Conservation (phyloP, 1,140 invertebrate species). For the Oryctes rhinoceros region DNA sequence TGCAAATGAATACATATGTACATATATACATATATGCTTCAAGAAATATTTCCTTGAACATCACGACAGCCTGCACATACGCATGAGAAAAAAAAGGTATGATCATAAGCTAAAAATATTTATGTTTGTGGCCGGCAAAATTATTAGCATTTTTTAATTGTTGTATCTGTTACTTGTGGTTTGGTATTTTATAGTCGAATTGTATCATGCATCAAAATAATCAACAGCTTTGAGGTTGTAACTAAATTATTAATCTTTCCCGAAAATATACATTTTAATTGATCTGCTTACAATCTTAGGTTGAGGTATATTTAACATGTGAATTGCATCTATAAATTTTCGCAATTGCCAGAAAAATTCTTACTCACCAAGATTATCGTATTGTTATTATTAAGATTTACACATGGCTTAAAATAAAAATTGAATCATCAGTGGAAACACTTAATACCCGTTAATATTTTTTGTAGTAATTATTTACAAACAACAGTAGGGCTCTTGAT, state of each 20-base stretch:
- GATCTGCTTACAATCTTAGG: background rate
- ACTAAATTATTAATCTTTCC: background rate
- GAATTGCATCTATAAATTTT: background rate
- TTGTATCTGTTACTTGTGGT: too few species aligned
- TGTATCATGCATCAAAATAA: too few species aligned
- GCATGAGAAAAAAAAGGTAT: too few species aligned
- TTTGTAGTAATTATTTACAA: background rate
- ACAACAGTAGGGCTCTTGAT: background rate
- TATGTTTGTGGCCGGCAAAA: too few species aligned
- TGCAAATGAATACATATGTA: too few species aligned
- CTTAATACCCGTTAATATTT: background rate
- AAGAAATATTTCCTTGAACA: too few species aligned
- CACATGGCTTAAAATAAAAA: slow-evolving; percentile 20
- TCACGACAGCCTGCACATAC: too few species aligned
- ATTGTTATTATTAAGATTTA: slow-evolving; percentile 13
- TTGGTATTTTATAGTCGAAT: too few species aligned
- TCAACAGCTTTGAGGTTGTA: too few species aligned
- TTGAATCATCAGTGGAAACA: background rate
- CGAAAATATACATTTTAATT: background rate
- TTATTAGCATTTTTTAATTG: too few species aligned
- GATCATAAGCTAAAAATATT: too few species aligned
- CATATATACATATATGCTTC: too few species aligned
- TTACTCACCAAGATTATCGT: slow-evolving; percentile 6
- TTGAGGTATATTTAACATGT: background rate
- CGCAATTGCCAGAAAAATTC: slow-evolving; percentile 2